Percentiles rank a stretch among this genome's conserved stretches.
These are phyloP conservation scores for Mastomys natalensis DNA, from an alignment of 2,113 vertebrate genomes.

Conservation along the genomic window DNA sequence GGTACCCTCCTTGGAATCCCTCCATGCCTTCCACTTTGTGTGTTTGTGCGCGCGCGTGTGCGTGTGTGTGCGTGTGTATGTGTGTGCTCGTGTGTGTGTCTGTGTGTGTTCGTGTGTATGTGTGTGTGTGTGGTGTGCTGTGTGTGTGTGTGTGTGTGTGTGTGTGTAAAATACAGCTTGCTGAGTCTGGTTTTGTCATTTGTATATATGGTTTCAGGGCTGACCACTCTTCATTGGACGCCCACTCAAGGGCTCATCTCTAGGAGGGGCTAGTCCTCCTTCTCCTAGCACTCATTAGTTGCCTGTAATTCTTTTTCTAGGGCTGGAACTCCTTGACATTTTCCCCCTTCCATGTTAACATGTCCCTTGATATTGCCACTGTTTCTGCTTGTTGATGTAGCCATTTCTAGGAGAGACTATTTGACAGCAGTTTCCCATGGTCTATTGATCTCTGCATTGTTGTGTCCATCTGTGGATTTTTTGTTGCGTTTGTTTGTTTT, in stretches of 20 bases:
- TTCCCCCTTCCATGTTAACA: neutral
- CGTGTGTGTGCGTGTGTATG: neutral
- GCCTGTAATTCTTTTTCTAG: too few relatives aligned
- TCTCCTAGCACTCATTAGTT: too few relatives aligned
- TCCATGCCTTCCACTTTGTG: neutral
- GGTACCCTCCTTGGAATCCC: neutral
- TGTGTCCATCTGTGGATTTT: neutral
- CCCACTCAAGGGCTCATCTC: too few relatives aligned
- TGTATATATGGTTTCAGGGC: too few relatives aligned
- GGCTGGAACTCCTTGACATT: too few relatives aligned
- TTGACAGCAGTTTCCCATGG: neutral
- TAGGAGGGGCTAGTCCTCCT: too few relatives aligned
- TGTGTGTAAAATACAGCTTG: too few relatives aligned
- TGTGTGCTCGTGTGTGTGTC: neutral
- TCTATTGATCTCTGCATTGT: neutral
- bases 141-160: too few relatives aligned
- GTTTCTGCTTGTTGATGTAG: neutral
- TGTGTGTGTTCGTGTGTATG: neutral
- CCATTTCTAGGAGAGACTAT: neutral
- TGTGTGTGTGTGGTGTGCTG: too few relatives aligned
- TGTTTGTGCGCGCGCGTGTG: too few relatives aligned
- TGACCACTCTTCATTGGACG: too few relatives aligned
- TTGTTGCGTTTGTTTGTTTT: neutral
- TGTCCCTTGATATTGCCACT: neutral
- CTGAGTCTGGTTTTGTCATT: too few relatives aligned